Percentiles rank a stretch among this genome's conserved stretches.
These are phyloP conservation scores for Thomomys bottae DNA, from an alignment of 2,113 vertebrate species.

Conservation along the genomic window DNA sequence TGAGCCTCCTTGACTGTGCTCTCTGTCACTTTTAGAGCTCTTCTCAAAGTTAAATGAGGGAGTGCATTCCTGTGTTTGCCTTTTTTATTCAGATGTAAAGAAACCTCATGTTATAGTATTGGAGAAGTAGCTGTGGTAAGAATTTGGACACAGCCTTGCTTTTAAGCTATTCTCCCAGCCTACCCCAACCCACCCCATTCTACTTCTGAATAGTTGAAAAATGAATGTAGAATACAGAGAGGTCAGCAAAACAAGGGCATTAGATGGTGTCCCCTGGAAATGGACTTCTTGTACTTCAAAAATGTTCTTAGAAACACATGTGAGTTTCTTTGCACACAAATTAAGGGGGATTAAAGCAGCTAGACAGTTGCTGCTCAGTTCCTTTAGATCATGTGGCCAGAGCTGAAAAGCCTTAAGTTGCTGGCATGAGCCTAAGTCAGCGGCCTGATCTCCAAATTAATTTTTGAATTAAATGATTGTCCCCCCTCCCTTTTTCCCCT, in stretches of 20 bases:
- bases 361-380: conserved; percentile 87
- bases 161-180: not conserved
- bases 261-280: conserved; percentile 88
- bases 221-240: conserved; percentile 90
- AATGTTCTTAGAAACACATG: conserved; percentile 95
- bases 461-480: conserved; percentile 90
- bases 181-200: not conserved
- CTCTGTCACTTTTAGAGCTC: not conserved
- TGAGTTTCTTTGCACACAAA: conserved; percentile 95
- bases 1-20: not conserved
- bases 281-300: conserved; percentile 90
- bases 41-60: not conserved
- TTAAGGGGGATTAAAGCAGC: conserved; percentile 95
- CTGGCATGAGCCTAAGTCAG: conserved; percentile 86
- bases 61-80: not conserved
- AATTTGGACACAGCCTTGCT: not conserved
- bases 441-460: conserved; percentile 89
- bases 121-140: not conserved
- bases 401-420: conserved; percentile 88
- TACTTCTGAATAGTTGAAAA: conserved; percentile 69
- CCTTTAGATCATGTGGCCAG: conserved; percentile 92
- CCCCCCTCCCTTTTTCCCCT: conserved; percentile 77
- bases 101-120: not conserved
- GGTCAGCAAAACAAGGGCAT: conserved; percentile 90
- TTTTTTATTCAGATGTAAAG: not conserved